These are phyloP conservation scores for Callipepla squamata DNA, from an alignment of 2,113 vertebrate species.

Conservation along the genomic window DNA sequence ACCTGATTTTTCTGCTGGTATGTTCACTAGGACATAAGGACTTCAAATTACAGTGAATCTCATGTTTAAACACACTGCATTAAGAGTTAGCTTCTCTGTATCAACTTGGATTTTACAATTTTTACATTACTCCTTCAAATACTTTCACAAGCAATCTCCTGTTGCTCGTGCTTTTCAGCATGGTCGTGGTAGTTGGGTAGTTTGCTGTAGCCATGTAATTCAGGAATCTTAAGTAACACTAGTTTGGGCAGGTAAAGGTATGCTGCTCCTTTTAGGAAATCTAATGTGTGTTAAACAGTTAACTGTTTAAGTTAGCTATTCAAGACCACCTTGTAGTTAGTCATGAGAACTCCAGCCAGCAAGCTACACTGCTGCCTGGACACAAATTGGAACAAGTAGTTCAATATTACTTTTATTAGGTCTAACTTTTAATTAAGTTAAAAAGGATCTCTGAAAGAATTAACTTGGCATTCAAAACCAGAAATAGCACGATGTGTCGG, in stretches of 20 bases:
- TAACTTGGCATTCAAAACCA: neutral
- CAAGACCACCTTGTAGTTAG: neutral
- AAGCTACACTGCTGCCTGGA: neutral
- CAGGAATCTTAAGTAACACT: neutral
- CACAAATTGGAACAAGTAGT: neutral
- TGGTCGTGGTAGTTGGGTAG: neutral
- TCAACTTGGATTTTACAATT: conserved; percentile 11
- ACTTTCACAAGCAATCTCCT: neutral
- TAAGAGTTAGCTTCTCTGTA: neutral
- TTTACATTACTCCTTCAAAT: neutral
- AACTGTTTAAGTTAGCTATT: neutral
- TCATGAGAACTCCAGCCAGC: neutral
- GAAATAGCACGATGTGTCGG: neutral
- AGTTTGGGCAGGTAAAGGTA: neutral
- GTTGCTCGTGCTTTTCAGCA: neutral
- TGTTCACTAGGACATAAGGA: neutral
- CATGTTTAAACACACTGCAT: neutral
- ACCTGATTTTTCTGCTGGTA: neutral
- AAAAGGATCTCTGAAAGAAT: neutral
- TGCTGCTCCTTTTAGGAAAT: neutral
- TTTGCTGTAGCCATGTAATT: neutral
- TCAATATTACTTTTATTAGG: neutral
- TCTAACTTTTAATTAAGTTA: neutral
- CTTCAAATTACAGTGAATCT: neutral
- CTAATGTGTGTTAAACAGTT: neutral